Base-by-base conservation (phyloP, 2,888 invertebrate species). In the Hirtodrosophila histrioides region DNA sequence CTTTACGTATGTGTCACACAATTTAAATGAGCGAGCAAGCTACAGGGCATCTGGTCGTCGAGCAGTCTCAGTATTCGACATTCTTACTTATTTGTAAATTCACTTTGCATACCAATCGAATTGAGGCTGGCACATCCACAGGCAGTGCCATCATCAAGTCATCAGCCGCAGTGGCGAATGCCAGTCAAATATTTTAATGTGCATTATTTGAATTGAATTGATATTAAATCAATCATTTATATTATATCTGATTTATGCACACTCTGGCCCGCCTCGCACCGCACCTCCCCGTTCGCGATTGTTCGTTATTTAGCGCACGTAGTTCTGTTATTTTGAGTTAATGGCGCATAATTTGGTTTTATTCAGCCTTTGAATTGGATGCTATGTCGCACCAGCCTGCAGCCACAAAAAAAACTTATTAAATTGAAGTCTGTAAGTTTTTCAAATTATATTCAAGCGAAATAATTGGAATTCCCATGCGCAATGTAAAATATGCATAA, bases 51-150 rank as follows among this genome's bases (percentile, higher is more conserved):
- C n/a, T 27, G 0, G 0, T 0, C 11, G 6, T 1, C 23, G 5
- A 24, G 10, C 12, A n/a, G 2, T 23, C 12, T n/a, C 7, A 2
- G 3, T 4, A 3, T 6, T 0, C 10, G 2, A 3, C 8, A 31
- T 1, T 8, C 1, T 27, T n/a, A 10, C n/a, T 46, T 37, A 53
- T 35, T 80, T 70, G 45, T 35, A 48, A 62, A 72, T 73, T 66
- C 58, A 17, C 53, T 85, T 75, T 85, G 83, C 86, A 81, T 78
- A 69, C 61, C 84, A 86, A 78, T 74, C 69, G 57, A 83, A 61
- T 75, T 56, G 69, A 49, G 45, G 55, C 53, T 23, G 27, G 17
- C 50, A 24, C 11, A 10, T 7, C 17, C 31, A 4, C 29, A 11
- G 29, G 29, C 24, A 41, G 37, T 11, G 27, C 35, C 35, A 57